Conservation (phyloP, 2,797 vertebrate species). For the Malurus leucopterus region DNA sequence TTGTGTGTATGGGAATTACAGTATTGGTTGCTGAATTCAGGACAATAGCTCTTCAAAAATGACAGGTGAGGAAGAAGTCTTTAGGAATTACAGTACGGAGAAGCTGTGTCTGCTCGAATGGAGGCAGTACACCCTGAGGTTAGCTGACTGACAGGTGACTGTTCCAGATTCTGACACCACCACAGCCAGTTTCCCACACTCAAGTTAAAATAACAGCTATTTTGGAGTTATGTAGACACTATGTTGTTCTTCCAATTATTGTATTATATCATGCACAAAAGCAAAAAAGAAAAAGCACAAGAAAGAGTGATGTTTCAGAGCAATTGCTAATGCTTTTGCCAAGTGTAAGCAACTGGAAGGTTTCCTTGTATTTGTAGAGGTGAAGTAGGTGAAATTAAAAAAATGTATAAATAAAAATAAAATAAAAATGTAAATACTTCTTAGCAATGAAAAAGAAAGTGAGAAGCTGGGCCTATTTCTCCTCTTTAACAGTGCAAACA, state of each 20-base stretch:
- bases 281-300: not conserved
- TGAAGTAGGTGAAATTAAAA: not conserved
- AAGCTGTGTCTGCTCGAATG: not conserved
- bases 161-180: not conserved
- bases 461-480: not conserved
- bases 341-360: not conserved
- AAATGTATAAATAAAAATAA: not conserved
- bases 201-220: not conserved
- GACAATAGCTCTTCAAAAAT: not conserved
- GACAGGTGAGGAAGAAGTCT: slow-evolving; percentile 18
- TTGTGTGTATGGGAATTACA: not conserved
- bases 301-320: not conserved
- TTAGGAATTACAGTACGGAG: not conserved
- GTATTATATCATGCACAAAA: not conserved
- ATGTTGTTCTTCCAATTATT: not conserved
- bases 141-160: not conserved
- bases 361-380: not conserved
- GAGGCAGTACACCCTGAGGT: not conserved
- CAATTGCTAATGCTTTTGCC: not conserved
- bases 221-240: not conserved
- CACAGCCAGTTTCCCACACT: not conserved
- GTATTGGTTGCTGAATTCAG: slow-evolving; percentile 31
- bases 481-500: not conserved
- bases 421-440: not conserved
- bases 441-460: not conserved